A percentile compares a stretch with the other conserved stretches of the same genome.
These are phyloP conservation scores for Daubentonia madagascariensis DNA, from an alignment of 2,113 vertebrate species.

Conservation along the genomic window DNA sequence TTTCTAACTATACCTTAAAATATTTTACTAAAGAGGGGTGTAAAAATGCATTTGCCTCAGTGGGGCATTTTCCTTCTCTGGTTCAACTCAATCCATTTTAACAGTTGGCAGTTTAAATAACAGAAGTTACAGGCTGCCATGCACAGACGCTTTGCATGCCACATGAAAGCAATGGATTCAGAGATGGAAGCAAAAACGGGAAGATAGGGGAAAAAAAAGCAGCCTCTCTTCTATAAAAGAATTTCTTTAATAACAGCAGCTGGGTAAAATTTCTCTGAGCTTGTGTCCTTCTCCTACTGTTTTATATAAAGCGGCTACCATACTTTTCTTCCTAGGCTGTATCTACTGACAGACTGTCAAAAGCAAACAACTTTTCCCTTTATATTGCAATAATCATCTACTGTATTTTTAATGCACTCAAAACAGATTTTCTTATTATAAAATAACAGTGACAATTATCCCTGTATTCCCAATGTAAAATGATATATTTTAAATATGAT, in stretches of 20 bases:
- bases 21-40: slow-evolving; percentile 65
- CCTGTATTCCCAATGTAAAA: slow-evolving; percentile 75
- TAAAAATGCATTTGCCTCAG: slow-evolving; percentile 60
- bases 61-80: slow-evolving; percentile 33
- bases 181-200: not conserved
- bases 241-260: slow-evolving; percentile 53
- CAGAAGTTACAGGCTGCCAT: slow-evolving; percentile 47
- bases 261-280: slow-evolving; percentile 23
- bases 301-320: slow-evolving; percentile 47
- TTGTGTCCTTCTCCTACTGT: slow-evolving; percentile 40
- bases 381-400: slow-evolving; percentile 54
- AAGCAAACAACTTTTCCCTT: slow-evolving; percentile 68
- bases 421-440: slow-evolving; percentile 66
- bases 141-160: slow-evolving; percentile 43
- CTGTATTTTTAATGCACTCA: slow-evolving; percentile 76
- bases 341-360: slow-evolving; percentile 63
- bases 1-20: slow-evolving; percentile 56
- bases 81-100: slow-evolving; percentile 61
- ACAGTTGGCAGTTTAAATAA: slow-evolving; percentile 63
- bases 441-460: slow-evolving; percentile 51
- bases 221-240: slow-evolving; percentile 54
- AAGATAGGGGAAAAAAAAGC: not conserved
- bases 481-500: slow-evolving; percentile 82
- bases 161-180: slow-evolving; percentile 60
- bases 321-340: slow-evolving; percentile 3